Conservation (phyloP, 1,140 invertebrate species). For the Philaenus spumarius region DNA sequence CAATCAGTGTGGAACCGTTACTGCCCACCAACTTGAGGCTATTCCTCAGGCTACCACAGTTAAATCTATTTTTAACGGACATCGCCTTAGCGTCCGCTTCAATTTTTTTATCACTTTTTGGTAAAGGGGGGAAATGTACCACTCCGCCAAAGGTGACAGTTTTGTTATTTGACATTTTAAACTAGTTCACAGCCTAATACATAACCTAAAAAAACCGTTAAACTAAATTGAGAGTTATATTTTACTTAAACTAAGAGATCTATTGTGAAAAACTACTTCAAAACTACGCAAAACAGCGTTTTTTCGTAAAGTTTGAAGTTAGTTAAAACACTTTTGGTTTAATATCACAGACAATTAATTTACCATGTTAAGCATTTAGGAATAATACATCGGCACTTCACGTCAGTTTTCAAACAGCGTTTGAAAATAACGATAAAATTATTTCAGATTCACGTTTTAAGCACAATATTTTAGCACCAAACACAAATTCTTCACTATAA, state of each 20-base stretch:
- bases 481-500: constrained; percentile 17
- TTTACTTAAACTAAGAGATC: not conserved
- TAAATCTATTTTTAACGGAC: constrained; percentile 31
- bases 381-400: constrained; percentile 12
- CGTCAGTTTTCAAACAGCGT: constrained; percentile 4
- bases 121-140: constrained; percentile 24
- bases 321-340: constrained; percentile 21
- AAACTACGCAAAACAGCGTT: not conserved
- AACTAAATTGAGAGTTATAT: not conserved
- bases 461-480: constrained; percentile 9
- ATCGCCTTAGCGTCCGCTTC: constrained; percentile 23
- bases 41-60: constrained; percentile 30
- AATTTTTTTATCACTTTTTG: constrained; percentile 21
- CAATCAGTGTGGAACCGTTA: constrained; percentile 68
- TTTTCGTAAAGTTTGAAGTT: not conserved
- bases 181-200: constrained; percentile 14
- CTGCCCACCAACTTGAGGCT: constrained; percentile 56
- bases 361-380: constrained; percentile 5
- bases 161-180: constrained; percentile 26
- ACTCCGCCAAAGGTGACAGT: constrained; percentile 32
- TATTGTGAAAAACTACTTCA: not conserved
- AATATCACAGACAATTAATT: constrained; percentile 25
- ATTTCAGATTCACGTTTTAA: not conserved
- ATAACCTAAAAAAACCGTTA: not conserved
- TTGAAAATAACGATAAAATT: not conserved